Evolutionary conservation across 2,888 invertebrate genomes (phyloP).

Genomic region (Leptopilina syphax): DNA sequence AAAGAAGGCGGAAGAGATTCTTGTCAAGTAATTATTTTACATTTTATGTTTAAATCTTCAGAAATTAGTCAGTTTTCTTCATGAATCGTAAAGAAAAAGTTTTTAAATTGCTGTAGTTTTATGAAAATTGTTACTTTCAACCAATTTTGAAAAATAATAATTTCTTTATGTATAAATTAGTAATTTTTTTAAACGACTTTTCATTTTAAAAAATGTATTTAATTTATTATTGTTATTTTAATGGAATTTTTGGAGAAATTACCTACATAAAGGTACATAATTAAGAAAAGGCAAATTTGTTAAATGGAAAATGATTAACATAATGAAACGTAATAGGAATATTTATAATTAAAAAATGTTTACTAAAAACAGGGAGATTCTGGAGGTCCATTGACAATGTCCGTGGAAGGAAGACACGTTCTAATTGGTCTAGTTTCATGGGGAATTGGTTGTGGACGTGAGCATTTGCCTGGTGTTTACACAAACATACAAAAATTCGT

Average conservation of each 20-base stretch:
- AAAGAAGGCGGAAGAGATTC: conserved; percentile 87
- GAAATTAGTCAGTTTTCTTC: background rate
- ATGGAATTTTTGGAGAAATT: background rate
- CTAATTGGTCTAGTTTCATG: conserved; percentile 93
- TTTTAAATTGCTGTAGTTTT: no score
- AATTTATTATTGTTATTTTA: conserved; percentile 4
- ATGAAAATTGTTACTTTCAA: no score
- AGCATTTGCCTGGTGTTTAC: conserved; percentile 93
- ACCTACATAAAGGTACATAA: no score
- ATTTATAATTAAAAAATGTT: background rate
- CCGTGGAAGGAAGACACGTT: conserved; percentile 90
- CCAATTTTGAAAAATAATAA: background rate
- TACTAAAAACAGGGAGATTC: conserved; percentile 79
- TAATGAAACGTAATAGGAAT: background rate
- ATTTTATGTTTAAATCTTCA: background rate
- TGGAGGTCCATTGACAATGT: conserved; percentile 92
- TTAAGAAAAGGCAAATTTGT: no score
- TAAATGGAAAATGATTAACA: no score
- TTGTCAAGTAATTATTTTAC: conserved; percentile 78
- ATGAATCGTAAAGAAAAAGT: no score
- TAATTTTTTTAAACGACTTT: no score
- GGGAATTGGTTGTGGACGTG: conserved; percentile 94
- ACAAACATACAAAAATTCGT: conserved; percentile 95
- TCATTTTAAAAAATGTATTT: no score
- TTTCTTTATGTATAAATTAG: background rate